A percentile compares a stretch with the other conserved stretches of the same genome.
Conservation (phyloP, 2,113 vertebrate genomes). For the Melozone crissalis region DNA sequence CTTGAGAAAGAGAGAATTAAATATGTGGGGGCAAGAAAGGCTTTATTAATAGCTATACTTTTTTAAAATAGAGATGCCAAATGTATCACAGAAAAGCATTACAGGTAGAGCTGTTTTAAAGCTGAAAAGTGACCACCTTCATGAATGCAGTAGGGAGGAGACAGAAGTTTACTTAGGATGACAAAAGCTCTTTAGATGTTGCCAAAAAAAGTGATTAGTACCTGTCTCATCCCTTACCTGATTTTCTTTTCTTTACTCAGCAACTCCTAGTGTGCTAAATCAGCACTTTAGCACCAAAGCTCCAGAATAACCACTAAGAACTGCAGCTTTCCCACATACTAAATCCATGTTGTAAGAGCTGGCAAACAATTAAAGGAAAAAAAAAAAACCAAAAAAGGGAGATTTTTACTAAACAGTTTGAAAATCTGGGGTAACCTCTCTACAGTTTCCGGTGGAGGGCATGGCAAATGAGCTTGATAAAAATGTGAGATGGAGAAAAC, state of each 20-base stretch:
- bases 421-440: background rate
- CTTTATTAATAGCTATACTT: background rate
- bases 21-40: background rate
- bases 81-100: background rate
- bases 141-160: background rate
- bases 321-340: background rate
- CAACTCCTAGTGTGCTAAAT: conserved; percentile 29
- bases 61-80: background rate
- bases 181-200: background rate
- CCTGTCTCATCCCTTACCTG: background rate
- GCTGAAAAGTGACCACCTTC: background rate
- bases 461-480: background rate
- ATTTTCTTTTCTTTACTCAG: conserved; percentile 14
- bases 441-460: background rate
- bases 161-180: background rate
- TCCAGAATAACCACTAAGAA: background rate
- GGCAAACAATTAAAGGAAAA: background rate
- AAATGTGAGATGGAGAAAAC: background rate
- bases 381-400: background rate
- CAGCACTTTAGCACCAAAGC: conserved; percentile 28
- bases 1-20: background rate
- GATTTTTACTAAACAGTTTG: background rate
- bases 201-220: conserved; percentile 14
- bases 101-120: background rate
- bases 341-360: background rate